A percentile compares a stretch with the other conserved stretches of the same genome.
Evolutionary conservation across 2,888 invertebrate species (phyloP).

Genomic region (Drosophila pegasa): DNA sequence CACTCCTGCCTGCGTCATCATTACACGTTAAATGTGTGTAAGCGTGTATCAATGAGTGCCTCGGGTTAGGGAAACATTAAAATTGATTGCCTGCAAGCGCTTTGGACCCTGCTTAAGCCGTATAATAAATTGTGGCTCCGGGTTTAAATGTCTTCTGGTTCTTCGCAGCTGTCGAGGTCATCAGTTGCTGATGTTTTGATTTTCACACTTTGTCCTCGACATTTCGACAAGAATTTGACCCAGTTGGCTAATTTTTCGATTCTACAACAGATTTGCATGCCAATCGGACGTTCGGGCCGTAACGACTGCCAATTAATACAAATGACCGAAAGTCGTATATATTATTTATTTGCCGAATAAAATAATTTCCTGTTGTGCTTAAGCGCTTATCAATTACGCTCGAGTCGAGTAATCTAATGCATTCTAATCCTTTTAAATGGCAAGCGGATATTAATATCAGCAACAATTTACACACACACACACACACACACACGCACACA

Average conservation of each 20-base stretch:
- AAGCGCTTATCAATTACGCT: constrained; percentile 61
- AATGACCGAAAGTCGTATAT: constrained; percentile 39
- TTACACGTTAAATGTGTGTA: constrained; percentile 17
- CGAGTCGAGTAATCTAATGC: constrained; percentile 55
- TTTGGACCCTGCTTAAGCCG: constrained; percentile 32
- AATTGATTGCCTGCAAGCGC: constrained; percentile 73
- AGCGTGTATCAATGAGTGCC: constrained; percentile 39
- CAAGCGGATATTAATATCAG: constrained; percentile 79
- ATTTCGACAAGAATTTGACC: constrained; percentile 15
- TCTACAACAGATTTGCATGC: constrained; percentile 22
- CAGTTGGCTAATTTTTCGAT: constrained; percentile 29
- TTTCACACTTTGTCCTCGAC: constrained; percentile 49
- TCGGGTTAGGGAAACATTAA: constrained; percentile 64
- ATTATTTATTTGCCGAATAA: constrained; percentile 51
- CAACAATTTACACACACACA: constrained; percentile 61
- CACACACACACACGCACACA: constrained; percentile 7
- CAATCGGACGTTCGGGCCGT: constrained; percentile 19
- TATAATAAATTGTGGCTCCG: constrained; percentile 55
- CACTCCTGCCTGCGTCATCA: no score
- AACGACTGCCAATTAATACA: constrained; percentile 54
- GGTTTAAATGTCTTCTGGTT: constrained; percentile 41
- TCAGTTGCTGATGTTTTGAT: constrained; percentile 47
- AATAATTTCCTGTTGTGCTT: constrained; percentile 67
- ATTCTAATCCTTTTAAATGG: constrained; percentile 60
- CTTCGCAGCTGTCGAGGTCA: constrained; percentile 34